Conservation (phyloP, 2,797 vertebrate genomes). For the Neosilurus mollespiculum region DNA sequence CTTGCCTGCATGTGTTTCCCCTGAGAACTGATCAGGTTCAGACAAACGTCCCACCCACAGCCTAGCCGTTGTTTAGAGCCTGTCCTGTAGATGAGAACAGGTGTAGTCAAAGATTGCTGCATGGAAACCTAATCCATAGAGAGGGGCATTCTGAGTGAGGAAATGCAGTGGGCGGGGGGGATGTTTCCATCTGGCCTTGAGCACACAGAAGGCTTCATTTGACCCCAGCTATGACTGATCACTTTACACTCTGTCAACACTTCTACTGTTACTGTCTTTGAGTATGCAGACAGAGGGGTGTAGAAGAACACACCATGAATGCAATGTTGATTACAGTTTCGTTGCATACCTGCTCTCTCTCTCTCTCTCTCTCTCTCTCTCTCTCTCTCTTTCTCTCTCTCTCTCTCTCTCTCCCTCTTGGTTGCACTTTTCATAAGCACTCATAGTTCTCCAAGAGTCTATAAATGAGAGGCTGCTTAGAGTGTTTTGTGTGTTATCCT, state of each 20-base stretch:
- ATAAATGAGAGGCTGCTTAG: constrained; percentile 2
- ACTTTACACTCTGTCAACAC: constrained; percentile 69
- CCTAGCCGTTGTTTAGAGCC: constrained; percentile 31
- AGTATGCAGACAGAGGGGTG: constrained; percentile 61
- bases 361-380: too few relatives aligned
- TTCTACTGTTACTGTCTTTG: constrained; percentile 65
- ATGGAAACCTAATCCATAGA: constrained; percentile 53
- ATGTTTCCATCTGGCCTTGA: constrained; percentile 51
- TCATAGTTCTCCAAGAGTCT: constrained; percentile 4
- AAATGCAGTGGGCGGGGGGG: constrained; percentile 52
- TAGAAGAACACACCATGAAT: constrained; percentile 42
- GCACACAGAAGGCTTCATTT: constrained; percentile 21
- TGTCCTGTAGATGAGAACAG: constrained; percentile 36
- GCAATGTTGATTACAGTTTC: constrained; percentile 25
- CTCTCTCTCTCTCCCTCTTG: too few relatives aligned
- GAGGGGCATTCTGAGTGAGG: constrained; percentile 56
- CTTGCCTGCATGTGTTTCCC: constrained; percentile 3
- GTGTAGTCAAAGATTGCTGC: constrained; percentile 43
- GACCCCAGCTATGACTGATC: constrained; percentile 48
- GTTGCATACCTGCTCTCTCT: constrained; percentile 29
- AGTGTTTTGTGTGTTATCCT: not conserved
- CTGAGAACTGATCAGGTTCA: constrained; percentile 31
- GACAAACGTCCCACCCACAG: constrained; percentile 15
- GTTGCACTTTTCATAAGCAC: constrained; percentile 5
- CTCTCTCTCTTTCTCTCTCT: too few relatives aligned